Conservation (phyloP, 2,113 vertebrate species). For the Chaenocephalus aceratus region DNA sequence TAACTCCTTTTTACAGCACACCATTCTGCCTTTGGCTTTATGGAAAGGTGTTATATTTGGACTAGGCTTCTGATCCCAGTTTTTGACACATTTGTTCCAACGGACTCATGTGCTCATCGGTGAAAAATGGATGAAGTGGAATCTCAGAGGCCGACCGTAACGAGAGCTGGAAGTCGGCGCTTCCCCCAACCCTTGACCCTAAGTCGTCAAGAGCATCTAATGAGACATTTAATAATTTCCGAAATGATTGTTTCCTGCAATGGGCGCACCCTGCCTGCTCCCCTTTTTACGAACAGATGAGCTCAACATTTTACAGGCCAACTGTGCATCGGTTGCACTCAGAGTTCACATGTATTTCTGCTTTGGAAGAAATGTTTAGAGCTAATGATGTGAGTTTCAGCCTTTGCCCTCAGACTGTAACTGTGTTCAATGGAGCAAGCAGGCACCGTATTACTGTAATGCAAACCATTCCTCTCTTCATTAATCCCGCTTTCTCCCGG, state of each 20-base stretch:
- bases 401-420: slow-evolving; percentile 27
- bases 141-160: slow-evolving; percentile 57
- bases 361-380: slow-evolving; percentile 24
- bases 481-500: slow-evolving; percentile 55
- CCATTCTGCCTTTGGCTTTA: slow-evolving; percentile 78
- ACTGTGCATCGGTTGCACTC: slow-evolving; percentile 65
- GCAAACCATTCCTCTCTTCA: slow-evolving; percentile 53
- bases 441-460: slow-evolving; percentile 65
- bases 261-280: slow-evolving; percentile 51
- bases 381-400: slow-evolving; percentile 54
- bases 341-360: slow-evolving; percentile 21
- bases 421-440: slow-evolving; percentile 33
- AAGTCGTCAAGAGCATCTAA: slow-evolving; percentile 70
- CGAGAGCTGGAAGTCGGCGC: slow-evolving; percentile 56
- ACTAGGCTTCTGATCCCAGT: slow-evolving; percentile 81
- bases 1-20: slow-evolving; percentile 82
- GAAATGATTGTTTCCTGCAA: slow-evolving; percentile 67
- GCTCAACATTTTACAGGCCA: slow-evolving; percentile 61
- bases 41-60: slow-evolving; percentile 87
- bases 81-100: slow-evolving; percentile 25
- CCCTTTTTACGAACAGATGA: slow-evolving; percentile 66
- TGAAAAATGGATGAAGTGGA: slow-evolving; percentile 59
- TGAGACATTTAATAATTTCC: slow-evolving; percentile 69
- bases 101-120: slow-evolving; percentile 22
- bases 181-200: slow-evolving; percentile 59